These are phyloP conservation scores for Cyprinodon diabolis DNA, from an alignment of 2,797 vertebrate species.

Conservation along the genomic window DNA sequence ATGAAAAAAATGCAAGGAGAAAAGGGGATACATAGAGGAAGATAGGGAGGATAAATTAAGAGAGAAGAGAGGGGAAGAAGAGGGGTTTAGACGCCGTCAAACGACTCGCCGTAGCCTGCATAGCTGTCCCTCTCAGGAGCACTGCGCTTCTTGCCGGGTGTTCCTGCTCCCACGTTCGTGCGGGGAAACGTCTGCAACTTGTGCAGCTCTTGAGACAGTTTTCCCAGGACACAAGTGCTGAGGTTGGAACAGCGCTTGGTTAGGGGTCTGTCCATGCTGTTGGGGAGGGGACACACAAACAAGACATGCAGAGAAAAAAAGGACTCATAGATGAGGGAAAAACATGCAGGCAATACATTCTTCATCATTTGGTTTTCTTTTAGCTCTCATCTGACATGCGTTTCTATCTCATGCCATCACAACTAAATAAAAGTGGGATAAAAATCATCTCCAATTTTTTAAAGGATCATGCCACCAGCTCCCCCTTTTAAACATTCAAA, in stretches of 20 bases:
- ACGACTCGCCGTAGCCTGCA: conserved; percentile 81
- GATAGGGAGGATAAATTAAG: conserved; percentile 7
- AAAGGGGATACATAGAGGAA: conserved; percentile 20
- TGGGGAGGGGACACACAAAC: conserved; percentile 73
- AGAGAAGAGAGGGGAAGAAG: neutral
- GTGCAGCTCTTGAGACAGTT: conserved; percentile 91
- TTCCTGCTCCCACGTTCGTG: conserved; percentile 90
- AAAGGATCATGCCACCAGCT: conserved; percentile 48
- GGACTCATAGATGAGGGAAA: conserved; percentile 66
- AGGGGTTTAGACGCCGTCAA: conserved; percentile 78
- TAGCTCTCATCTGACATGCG: conserved; percentile 52
- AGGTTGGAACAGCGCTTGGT: conserved; percentile 93
- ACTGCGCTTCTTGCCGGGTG: conserved; percentile 90
- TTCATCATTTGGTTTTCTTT: neutral
- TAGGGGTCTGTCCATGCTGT: conserved; percentile 90
- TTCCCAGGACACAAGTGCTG: conserved; percentile 91
- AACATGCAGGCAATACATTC: conserved; percentile 70
- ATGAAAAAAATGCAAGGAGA: conserved; percentile 25
- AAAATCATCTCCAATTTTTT: neutral
- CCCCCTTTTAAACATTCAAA: conserved; percentile 24
- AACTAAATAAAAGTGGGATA: conserved; percentile 6
- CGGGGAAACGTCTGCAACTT: conserved; percentile 91
- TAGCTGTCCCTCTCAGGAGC: conserved; percentile 81
- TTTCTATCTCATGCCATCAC: conserved; percentile 52
- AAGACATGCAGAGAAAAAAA: conserved; percentile 83